Base-by-base conservation (phyloP, 2,888 invertebrate genomes). In the Caenorhabditis virilis region DNA sequence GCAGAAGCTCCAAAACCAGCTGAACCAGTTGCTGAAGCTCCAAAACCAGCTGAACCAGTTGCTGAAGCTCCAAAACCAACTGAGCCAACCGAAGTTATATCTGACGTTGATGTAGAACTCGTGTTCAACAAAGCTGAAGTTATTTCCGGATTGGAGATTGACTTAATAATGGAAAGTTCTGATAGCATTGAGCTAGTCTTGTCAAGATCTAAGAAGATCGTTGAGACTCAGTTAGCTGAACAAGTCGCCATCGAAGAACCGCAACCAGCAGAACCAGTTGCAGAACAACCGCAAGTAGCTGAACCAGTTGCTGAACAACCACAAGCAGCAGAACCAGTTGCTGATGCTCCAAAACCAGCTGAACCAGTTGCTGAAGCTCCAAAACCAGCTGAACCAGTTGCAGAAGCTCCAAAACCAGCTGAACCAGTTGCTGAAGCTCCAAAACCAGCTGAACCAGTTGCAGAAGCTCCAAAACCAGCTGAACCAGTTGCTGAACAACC, bases 191-290 rank as follows among this genome's bases (percentile, higher is more conserved):
- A n/a, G n/a, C n/a, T n/a, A n/a, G n/a, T n/a, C n/a, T n/a, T n/a
- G n/a, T n/a, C n/a, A n/a, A n/a, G n/a, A n/a, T n/a, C n/a, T n/a
- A n/a, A n/a, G n/a, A n/a, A n/a, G n/a, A n/a, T 42, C 15, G 30
- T n/a, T n/a, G n/a, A n/a, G n/a, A n/a, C n/a, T n/a, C n/a, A n/a
- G n/a, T n/a, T 27, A 20, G 15, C 2, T 23, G 43, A 11, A 15
- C 35, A 68, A 45, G 16, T 7, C 23, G 60, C 43, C 9, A 16
- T 18, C 15, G 64, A 61, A 53, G 41, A n/a, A 11, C 16, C 38
- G 9, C 49, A 38, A 18, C 35, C 63, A 38, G 47, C 39, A 2
- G 39, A 55, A 30, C 30, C 6, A 30, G 30, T 30, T 30, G 6
- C 30, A 9, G 30, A 30, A 30, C 7, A 6, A 9, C 30, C 30